These are phyloP conservation scores for Maccullochella peelii DNA, from an alignment of 2,113 vertebrate species.

Conservation along the genomic window DNA sequence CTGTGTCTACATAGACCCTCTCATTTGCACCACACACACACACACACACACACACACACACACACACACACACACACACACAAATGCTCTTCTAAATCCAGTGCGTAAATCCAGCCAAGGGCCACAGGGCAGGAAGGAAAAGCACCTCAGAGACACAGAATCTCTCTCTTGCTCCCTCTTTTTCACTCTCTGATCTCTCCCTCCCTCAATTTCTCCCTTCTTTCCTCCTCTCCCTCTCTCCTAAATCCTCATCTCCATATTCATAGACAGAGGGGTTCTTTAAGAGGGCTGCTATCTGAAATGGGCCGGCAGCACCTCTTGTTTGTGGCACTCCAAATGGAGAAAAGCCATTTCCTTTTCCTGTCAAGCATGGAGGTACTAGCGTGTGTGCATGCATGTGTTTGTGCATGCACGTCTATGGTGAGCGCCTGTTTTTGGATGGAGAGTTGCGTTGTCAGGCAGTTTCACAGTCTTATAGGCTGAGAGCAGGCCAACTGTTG, in stretches of 20 bases:
- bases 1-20: conserved; percentile 44
- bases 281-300: conserved; percentile 77
- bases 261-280: conserved; percentile 79
- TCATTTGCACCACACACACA: conserved; percentile 55
- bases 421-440: conserved; percentile 47
- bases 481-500: conserved; percentile 58
- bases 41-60: conserved; percentile 39
- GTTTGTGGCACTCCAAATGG: conserved; percentile 81
- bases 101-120: conserved; percentile 68
- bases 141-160: conserved; percentile 69
- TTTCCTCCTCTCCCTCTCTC: conserved; percentile 31
- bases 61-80: conserved; percentile 29
- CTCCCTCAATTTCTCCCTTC: conserved; percentile 24
- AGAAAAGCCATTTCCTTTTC: conserved; percentile 81
- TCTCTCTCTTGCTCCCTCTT: conserved; percentile 53
- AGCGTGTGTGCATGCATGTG: conserved; percentile 37
- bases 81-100: conserved; percentile 63
- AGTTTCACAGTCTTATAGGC: conserved; percentile 60
- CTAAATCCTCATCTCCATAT: conserved; percentile 84
- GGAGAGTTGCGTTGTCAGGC: conserved; percentile 56
- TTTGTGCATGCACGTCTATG: conserved; percentile 41
- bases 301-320: conserved; percentile 77
- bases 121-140: conserved; percentile 68
- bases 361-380: conserved; percentile 78
- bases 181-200: conserved; percentile 61